Base-by-base conservation (phyloP, 64 coral and sea anemone species). In the Anthopleura sola region DNA sequence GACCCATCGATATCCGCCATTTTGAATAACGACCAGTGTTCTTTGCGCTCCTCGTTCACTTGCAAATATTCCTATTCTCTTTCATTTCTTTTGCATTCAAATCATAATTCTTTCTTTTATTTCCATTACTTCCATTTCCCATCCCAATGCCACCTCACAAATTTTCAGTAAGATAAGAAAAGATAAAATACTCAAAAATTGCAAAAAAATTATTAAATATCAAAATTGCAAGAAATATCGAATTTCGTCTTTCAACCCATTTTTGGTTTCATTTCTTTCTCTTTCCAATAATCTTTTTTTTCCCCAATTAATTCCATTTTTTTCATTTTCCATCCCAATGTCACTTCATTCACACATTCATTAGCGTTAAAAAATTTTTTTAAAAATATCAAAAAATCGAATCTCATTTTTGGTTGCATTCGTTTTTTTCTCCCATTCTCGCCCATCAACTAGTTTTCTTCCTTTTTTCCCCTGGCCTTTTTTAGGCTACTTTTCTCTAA, bases 1-100 rank as follows among this genome's bases (percentile, higher is more conserved):
- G 26, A 14, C n/a, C n/a, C n/a, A n/a, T 62, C 24, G 20, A n/a
- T n/a, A n/a, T 24, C 80, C 80, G 80, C 80, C 80, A 82, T 82
- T 4, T 82, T 82, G 40, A 16, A 51, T 82, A 13, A 46, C 2
- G 18, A 37, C 80, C 36, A 82, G 16, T 39, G 23, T 37, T 0
- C 80, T 82, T 33, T 82, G 80, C 58, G 23, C 44, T 16, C 50
- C 24, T 82, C 20, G 8, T 82, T 82, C 6, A 3, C 33, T 19
- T 8, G 2, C 3, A 62, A 15, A 53, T 15, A 1, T 7, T 53
- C 50, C 14, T 53, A 12, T 17, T 53, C 14, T 53, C 50, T 48
- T 48, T 53, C 50, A 53, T 53, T 53, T 53, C 14, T 53, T 53
- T 53, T 14, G 2, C 13, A 11, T 53, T 17, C 50, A 53, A 17